Conservation (phyloP, 2,797 vertebrate genomes). For the Crocodylus rhombifer region DNA sequence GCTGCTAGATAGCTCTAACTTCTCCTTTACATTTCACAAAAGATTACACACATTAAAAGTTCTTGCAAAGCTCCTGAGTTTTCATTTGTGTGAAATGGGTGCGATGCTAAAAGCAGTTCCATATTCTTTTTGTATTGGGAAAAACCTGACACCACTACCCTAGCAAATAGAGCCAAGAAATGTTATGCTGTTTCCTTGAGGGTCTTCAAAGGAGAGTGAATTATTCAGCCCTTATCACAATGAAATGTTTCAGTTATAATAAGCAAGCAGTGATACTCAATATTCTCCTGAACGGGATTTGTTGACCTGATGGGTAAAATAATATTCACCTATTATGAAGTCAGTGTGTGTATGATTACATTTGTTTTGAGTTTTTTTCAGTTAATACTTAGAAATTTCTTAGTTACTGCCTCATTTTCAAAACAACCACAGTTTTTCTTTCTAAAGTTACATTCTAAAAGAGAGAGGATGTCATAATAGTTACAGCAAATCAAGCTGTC, state of each 20-base stretch:
- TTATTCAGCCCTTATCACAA: not conserved
- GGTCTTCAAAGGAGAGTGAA: not conserved
- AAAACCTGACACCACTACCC: not conserved
- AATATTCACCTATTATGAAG: not conserved
- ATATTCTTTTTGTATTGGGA: not conserved
- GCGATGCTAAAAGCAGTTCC: not conserved
- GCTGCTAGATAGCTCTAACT: not conserved
- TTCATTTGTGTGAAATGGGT: not conserved
- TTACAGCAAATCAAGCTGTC: not conserved
- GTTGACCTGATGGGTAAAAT: not conserved
- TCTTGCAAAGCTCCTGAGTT: not conserved
- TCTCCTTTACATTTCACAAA: not conserved
- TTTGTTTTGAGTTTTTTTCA: not conserved
- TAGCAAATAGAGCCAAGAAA: not conserved
- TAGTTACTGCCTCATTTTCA: not conserved
- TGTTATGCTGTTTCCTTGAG: not conserved
- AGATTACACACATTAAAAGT: not conserved
- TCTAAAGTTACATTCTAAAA: not conserved
- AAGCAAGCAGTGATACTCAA: not conserved
- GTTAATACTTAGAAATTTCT: not conserved
- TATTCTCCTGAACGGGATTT: not conserved
- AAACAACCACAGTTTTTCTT: not conserved
- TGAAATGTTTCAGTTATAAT: not conserved
- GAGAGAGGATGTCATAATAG: not conserved
- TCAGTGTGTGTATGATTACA: fast-evolving